Evolutionary conservation across 2,888 invertebrate genomes (phyloP).

Genomic region (Andricus curvator): DNA sequence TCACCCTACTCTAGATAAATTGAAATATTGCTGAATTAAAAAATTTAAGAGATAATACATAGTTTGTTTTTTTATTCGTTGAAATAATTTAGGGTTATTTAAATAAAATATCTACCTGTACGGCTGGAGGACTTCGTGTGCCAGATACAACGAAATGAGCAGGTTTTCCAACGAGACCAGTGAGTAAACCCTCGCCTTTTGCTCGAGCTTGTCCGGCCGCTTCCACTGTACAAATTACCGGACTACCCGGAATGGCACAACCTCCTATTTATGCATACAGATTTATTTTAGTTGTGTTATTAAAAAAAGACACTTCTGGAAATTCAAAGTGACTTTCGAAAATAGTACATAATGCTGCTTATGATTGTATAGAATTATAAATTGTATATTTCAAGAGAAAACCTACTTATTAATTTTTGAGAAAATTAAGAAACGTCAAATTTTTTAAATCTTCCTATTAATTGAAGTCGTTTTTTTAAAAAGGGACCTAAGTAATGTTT

Average conservation of each 20-base stretch:
- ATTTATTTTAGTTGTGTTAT: not conserved
- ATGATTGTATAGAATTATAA: too few species aligned
- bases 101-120: slow-evolving; percentile 64
- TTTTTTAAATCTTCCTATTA: too few species aligned
- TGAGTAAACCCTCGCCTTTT: slow-evolving; percentile 81
- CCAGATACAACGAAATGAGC: slow-evolving; percentile 79
- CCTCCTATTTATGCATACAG: slow-evolving; percentile 65
- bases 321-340: not conserved
- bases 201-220: slow-evolving; percentile 82
- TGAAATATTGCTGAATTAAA: too few species aligned
- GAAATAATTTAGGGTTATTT: slow-evolving; percentile 3
- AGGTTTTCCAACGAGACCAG: slow-evolving; percentile 79
- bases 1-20: not conserved
- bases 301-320: not conserved
- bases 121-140: slow-evolving; percentile 75
- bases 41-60: not conserved
- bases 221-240: slow-evolving; percentile 81
- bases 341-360: too few species aligned
- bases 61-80: slow-evolving; percentile 6
- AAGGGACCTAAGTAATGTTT: too few species aligned
- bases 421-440: too few species aligned
- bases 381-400: too few species aligned
- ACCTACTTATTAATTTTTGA: too few species aligned
- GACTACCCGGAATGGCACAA: slow-evolving; percentile 78
- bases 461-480: too few species aligned